Base-by-base conservation (phyloP, 2,113 vertebrate genomes). In the Larimichthys crocea region DNA sequence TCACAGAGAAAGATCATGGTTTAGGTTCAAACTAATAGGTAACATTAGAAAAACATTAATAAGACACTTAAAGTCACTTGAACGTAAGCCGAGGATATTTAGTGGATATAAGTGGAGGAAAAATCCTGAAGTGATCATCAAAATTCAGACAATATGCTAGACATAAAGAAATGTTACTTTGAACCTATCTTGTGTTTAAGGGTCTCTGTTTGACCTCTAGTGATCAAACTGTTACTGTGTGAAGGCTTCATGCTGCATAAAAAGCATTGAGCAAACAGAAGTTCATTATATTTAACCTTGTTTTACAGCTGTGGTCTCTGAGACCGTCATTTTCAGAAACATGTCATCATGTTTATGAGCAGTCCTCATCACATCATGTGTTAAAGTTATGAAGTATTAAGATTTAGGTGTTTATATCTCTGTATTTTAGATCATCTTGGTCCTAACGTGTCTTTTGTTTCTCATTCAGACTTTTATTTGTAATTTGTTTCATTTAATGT, bases 401-500 rank as follows among this genome's bases (percentile, higher is more conserved):
- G 49, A 24, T 6, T 16, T 40, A 40, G 35, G 35, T 40, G 35
- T 40, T 40, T 1, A 46, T 46, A 14, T 53, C 24, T 31, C 14
- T n/a, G 5, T 15, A 4, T 66, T 44, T 66, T 9, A 40, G n/a
- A 66, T 55, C 8, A 0, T 48, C 55, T 16, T 6, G 10, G 55
- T 61, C 14, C 48, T 24, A 69, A 49, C 44, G 31, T 40, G 20
- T 3, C 35, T 42, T 70, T 76, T 65, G 16, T 64, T 50, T 22
- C 22, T 19, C 3, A 17, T 3, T 44, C n/a, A n/a, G 50, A 46
- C 57, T 48, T 22, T 3, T 3, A 35, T 66, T 29, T 35, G 5
- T 35, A 56, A 73, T 55, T 40, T 16, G 7, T 74, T 62, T 62
- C 3, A 79, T 63, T 79, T 14, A 5, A 49, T 79, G 35, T 61